phyloP scores from a whole-genome alignment of 2,113 vertebrate genomes.

The Trichomycterus rosablanca region DNA sequence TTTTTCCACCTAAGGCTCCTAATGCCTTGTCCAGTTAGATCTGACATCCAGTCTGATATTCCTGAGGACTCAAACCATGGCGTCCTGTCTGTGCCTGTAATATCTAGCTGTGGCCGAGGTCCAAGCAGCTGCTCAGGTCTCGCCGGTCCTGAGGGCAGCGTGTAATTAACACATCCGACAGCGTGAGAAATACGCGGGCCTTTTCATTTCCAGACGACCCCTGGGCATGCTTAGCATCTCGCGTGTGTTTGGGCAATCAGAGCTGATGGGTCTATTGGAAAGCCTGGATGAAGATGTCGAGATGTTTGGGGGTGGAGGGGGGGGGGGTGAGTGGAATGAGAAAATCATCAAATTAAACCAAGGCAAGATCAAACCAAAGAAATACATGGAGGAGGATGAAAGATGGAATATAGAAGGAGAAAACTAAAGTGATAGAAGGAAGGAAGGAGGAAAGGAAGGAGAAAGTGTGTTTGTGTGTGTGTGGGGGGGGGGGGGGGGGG shows the following conservation, averaged over 20 bases:
- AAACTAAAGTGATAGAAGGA: not conserved
- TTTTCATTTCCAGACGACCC: constrained; percentile 42
- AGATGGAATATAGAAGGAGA: not conserved
- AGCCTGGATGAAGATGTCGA: constrained; percentile 6
- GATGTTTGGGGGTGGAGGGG: not conserved
- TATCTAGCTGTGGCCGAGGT: constrained; percentile 14
- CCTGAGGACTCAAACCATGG: not conserved
- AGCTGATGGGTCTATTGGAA: constrained; percentile 32
- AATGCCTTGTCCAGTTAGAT: constrained; percentile 14
- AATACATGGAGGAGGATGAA: not conserved
- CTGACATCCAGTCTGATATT: constrained; percentile 7
- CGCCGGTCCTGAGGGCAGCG: constrained; percentile 32
- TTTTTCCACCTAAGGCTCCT: constrained; percentile 8
- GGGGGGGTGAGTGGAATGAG: not conserved
- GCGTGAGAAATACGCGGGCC: constrained; percentile 34
- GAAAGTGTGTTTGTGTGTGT: too few relatives aligned
- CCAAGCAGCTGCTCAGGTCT: constrained; percentile 28
- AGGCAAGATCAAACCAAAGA: not conserved
- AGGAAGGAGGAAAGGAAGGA: not conserved
- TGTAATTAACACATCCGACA: constrained; percentile 41
- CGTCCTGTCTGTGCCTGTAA: not conserved
- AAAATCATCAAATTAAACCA: not conserved
- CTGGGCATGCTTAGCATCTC: constrained; percentile 38
- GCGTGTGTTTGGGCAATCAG: constrained; percentile 31
- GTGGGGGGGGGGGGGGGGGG: constrained; percentile 8